Evolutionary conservation across 2,888 invertebrate genomes (phyloP).

Genomic region (Stenotaenia linearis): DNA sequence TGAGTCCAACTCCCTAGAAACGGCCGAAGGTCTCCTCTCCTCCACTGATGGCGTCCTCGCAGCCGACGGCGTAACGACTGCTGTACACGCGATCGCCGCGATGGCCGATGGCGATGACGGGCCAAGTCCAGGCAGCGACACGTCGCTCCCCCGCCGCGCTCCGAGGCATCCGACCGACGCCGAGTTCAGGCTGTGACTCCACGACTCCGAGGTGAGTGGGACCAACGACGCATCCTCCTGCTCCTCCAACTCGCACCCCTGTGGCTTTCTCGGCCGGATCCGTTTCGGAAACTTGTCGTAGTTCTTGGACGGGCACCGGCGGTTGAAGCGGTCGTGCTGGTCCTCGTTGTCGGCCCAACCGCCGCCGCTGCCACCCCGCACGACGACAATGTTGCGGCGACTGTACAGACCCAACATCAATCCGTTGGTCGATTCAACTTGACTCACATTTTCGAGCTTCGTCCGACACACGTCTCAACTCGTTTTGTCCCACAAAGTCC

Average conservation of each 20-base stretch:
- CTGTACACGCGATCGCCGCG: slow-evolving; percentile 2
- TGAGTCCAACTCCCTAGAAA: slow-evolving; percentile 21
- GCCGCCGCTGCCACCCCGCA: not conserved
- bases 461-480: not conserved
- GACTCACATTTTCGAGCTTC: not conserved
- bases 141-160: slow-evolving; percentile 34
- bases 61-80: not conserved
- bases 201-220: slow-evolving; percentile 34
- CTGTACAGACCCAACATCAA: slow-evolving; percentile 32
- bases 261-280: slow-evolving; percentile 39
- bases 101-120: not conserved
- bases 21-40: not conserved
- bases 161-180: slow-evolving; percentile 34
- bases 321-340: slow-evolving; percentile 50
- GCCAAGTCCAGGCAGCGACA: not conserved
- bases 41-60: slow-evolving; percentile 4
- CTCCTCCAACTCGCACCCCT: slow-evolving; percentile 33
- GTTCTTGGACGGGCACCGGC: slow-evolving; percentile 41
- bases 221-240: slow-evolving; percentile 30
- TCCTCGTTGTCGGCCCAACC: slow-evolving; percentile 76
- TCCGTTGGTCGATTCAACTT: not conserved
- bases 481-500: not conserved
- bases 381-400: slow-evolving; percentile 26
- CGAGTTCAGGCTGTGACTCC: slow-evolving; percentile 32
- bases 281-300: slow-evolving; percentile 41